phyloP scores from a whole-genome alignment of 2,797 vertebrate genomes.

The Brotogeris chrysoptera region DNA sequence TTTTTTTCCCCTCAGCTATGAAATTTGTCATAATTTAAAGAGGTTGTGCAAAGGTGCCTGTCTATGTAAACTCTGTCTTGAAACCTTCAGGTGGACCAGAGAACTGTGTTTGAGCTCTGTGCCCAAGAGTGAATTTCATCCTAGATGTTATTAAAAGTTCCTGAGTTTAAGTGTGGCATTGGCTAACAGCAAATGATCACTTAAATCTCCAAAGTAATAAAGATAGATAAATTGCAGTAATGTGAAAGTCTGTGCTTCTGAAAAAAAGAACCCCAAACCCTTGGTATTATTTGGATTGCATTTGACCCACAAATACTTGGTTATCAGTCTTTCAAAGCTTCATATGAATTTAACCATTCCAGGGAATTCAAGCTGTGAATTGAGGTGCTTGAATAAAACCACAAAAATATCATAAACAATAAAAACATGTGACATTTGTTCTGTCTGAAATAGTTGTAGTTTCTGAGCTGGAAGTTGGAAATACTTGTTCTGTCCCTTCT shows the following conservation, averaged over 20 bases:
- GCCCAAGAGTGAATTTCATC: conserved; percentile 5
- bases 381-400: not conserved
- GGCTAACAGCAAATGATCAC: not conserved
- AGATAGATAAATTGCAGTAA: not conserved
- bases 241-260: not conserved
- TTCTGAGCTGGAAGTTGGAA: not conserved
- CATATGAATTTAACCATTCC: not conserved
- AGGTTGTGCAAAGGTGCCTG: conserved; percentile 15
- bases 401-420: not conserved
- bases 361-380: not conserved
- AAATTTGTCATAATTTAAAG: not conserved
- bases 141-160: conserved; percentile 12
- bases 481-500: not conserved
- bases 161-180: not conserved
- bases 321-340: not conserved
- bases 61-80: not conserved
- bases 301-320: not conserved
- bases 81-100: not conserved
- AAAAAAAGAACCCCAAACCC: not conserved
- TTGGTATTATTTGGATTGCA: not conserved
- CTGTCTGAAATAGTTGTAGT: not conserved
- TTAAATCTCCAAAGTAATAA: conserved; percentile 50
- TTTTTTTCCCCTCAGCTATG: not conserved
- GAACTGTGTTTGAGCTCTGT: conserved; percentile 28
- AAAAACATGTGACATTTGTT: not conserved